Evolutionary conservation across 2,113 vertebrate species (phyloP).

Genomic region (Microcebus jonahi): DNA sequence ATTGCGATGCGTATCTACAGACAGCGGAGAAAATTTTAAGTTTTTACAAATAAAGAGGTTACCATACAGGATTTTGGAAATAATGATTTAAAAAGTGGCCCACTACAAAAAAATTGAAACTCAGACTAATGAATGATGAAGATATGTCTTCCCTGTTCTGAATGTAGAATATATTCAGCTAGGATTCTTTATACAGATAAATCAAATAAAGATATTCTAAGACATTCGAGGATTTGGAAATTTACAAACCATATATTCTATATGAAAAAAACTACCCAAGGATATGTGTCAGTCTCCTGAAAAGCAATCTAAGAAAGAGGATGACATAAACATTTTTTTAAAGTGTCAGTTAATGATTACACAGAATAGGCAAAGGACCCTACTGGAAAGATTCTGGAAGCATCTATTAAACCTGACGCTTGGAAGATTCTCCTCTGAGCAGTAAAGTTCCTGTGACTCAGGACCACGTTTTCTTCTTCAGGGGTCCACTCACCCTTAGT

Average conservation of each 20-base stretch:
- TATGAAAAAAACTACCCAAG: background rate
- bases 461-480: accelerated
- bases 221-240: background rate
- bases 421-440: background rate
- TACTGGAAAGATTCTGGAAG: background rate
- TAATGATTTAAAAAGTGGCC: background rate
- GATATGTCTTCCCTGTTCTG: background rate
- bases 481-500: no score
- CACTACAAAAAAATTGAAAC: background rate
- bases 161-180: background rate
- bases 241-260: background rate
- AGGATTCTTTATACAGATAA: background rate
- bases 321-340: background rate
- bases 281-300: background rate
- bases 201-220: background rate
- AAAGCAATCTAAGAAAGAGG: background rate
- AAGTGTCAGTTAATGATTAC: background rate
- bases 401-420: background rate
- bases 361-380: background rate
- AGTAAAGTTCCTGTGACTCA: accelerated
- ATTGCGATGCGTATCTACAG: accelerated
- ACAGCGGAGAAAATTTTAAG: background rate
- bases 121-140: background rate
- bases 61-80: background rate
- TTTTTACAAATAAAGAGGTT: background rate